Conservation (phyloP, 2,113 vertebrate genomes). For the Peromyscus leucopus region DNA sequence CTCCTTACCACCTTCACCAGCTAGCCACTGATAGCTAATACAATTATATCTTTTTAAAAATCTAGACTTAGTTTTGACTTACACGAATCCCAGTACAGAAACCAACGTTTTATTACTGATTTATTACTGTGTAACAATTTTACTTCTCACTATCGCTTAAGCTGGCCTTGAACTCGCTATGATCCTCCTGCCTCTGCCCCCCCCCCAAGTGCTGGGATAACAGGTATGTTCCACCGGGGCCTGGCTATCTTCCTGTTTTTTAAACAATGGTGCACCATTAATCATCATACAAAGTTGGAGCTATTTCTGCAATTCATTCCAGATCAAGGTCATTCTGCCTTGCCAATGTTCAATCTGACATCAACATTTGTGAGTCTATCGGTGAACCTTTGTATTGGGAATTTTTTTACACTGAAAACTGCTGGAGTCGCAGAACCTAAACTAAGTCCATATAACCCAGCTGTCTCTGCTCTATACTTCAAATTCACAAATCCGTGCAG, state of each 20-base stretch:
- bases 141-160: neutral
- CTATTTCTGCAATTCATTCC: slow-evolving; percentile 6
- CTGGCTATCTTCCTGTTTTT: slow-evolving; percentile 26
- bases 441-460: neutral
- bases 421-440: neutral
- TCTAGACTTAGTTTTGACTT: neutral
- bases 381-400: slow-evolving; percentile 3
- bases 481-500: neutral
- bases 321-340: neutral
- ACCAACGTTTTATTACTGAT: neutral
- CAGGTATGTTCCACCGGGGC: neutral
- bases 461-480: neutral
- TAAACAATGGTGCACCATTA: slow-evolving; percentile 15
- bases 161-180: neutral
- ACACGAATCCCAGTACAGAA: neutral
- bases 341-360: neutral
- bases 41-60: neutral
- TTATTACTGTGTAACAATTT: slow-evolving; percentile 31
- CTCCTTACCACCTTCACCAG: neutral
- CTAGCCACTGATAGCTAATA: neutral
- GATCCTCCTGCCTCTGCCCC: neutral
- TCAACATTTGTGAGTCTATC: neutral
- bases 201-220: neutral
- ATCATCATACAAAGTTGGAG: slow-evolving; percentile 1
- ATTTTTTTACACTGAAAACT: slow-evolving; percentile 22